Evolutionary conservation across 2,888 invertebrate genomes (phyloP).

Genomic region (Drosophila recens): DNA sequence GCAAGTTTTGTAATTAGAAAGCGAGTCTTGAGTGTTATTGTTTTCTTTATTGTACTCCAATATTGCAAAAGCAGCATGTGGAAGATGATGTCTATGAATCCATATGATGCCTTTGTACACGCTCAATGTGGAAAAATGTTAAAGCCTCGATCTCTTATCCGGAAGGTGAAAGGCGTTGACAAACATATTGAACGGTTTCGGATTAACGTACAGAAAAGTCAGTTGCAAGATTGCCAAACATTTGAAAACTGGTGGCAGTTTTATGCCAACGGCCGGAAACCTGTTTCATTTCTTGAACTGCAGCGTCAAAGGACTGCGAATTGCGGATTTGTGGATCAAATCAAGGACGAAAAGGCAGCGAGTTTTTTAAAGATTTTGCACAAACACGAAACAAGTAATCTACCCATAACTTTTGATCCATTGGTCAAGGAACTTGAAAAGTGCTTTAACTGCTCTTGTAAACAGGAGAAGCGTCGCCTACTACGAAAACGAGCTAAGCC

Average conservation of each 20-base stretch:
- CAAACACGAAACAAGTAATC: background rate
- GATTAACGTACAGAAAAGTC: background rate
- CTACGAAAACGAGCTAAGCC: background rate
- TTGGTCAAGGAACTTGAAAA: slow-evolving; percentile 6
- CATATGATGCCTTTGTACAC: slow-evolving; percentile 7
- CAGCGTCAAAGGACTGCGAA: slow-evolving; percentile 10
- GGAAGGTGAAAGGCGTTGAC: background rate
- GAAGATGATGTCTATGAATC: slow-evolving; percentile 13
- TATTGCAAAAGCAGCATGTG: slow-evolving; percentile 5
- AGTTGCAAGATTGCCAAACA: slow-evolving; percentile 5
- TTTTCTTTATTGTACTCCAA: background rate
- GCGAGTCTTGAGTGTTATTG: background rate
- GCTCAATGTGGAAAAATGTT: background rate
- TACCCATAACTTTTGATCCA: background rate
- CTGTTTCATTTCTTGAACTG: background rate
- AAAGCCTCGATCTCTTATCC: background rate
- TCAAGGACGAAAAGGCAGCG: background rate
- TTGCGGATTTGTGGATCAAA: slow-evolving; percentile 9
- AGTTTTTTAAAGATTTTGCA: slow-evolving; percentile 27
- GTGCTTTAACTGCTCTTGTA: slow-evolving; percentile 10
- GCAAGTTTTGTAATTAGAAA: slow-evolving; percentile 4
- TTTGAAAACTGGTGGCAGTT: slow-evolving; percentile 45
- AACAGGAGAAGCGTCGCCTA: background rate
- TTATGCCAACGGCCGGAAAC: slow-evolving; percentile 29
- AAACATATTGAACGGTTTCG: slow-evolving; percentile 7